phyloP scores from a whole-genome alignment of 2,113 vertebrate species.

The Psittacula cyanocephala region DNA sequence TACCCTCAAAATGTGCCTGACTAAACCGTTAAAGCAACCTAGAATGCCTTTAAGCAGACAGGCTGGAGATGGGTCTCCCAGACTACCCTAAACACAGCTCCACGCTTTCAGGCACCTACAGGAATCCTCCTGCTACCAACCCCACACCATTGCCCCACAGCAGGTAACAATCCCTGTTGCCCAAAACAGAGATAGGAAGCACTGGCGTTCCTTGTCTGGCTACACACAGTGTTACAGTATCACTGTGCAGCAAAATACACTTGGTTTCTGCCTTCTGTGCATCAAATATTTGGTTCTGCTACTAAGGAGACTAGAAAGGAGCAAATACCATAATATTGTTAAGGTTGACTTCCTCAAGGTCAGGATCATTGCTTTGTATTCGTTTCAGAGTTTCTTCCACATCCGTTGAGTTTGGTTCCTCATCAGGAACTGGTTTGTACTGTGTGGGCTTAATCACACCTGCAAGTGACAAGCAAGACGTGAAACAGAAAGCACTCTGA shows the following conservation, averaged over 20 bases:
- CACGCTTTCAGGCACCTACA: neutral
- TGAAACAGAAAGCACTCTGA: neutral
- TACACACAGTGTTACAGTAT: neutral
- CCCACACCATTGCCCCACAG: neutral
- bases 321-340: constrained; percentile 92
- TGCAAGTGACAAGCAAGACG: constrained; percentile 40
- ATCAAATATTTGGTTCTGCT: neutral
- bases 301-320: neutral
- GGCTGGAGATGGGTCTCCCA: neutral
- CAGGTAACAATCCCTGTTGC: neutral
- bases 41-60: neutral
- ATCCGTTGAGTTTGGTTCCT: constrained; percentile 92
- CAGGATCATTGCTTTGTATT: constrained; percentile 88
- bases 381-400: constrained; percentile 89
- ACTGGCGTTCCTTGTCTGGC: neutral
- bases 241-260: neutral
- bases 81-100: neutral
- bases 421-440: constrained; percentile 95
- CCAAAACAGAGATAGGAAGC: neutral
- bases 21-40: neutral
- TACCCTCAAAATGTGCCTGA: neutral
- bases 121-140: neutral
- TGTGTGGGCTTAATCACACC: constrained; percentile 96
- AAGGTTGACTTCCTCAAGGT: constrained; percentile 93
- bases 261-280: neutral